Conservation (phyloP, 2,888 invertebrate genomes). For the Cerastis rubricosa region DNA sequence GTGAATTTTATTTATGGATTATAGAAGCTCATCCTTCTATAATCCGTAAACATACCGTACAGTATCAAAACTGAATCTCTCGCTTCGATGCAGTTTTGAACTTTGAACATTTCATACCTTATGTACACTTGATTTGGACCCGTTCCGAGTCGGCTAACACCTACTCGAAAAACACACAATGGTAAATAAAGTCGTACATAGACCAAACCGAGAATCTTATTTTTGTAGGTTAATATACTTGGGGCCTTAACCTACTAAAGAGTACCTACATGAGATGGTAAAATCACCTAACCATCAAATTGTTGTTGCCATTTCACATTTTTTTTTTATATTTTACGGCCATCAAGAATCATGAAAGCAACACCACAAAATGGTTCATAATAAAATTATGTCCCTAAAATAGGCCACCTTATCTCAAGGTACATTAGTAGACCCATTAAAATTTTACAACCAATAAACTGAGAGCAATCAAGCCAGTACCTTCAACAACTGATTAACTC, state of each 20-base stretch:
- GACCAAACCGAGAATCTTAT: not conserved
- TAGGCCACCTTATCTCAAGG: conserved; percentile 18
- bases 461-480: conserved; percentile 46
- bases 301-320: not conserved
- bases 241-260: not conserved
- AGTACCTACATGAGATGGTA: accelerated
- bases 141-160: not conserved
- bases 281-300: not conserved
- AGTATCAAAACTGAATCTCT: not conserved
- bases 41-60: not conserved
- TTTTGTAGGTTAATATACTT: not conserved
- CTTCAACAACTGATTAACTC: conserved; percentile 59
- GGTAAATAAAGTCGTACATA: not conserved
- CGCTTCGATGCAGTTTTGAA: not conserved
- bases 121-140: not conserved
- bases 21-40: too few species aligned
- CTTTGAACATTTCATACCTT: not conserved
- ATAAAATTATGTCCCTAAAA: conserved; percentile 18
- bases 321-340: not conserved
- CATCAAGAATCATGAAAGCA: not conserved
- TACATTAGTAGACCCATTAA: conserved; percentile 30
- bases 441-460: conserved; percentile 46
- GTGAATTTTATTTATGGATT: conserved; percentile 1
- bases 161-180: not conserved
- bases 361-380: not conserved